Evolutionary conservation across 2,113 vertebrate species (phyloP), one percentile per base, ranked within the genome.

Genomic region (Merops nubicus): DNA sequence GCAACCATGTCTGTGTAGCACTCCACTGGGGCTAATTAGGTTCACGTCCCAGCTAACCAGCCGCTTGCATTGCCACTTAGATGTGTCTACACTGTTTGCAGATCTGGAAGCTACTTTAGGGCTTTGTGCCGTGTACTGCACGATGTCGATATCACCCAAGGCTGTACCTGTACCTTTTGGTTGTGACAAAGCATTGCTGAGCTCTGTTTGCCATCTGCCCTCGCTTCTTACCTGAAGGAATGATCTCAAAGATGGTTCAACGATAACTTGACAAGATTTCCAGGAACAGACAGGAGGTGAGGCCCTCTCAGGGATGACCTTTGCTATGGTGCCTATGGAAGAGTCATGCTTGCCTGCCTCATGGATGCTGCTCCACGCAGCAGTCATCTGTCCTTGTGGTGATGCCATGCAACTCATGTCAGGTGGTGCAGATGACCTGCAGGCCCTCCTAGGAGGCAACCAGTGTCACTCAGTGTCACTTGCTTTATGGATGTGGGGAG

Each of bases 321-420:
- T 67, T 21, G 7, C 23, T 82, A 8, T 0, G 0, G 11, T 48
- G 42, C 48, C 53, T 77, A 53, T 0, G 0, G 15, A 34, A 76
- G 14, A 68, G 43, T 62, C 21, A 15, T 0, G 8, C 34, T 50
- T 5, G 6, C 21, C 36, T 36, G 26, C 20, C 51, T 10, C 4
- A 3, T 6, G 26, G 62, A 40, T 33, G 40, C 75, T 64, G 42
- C 76, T 83, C 47, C 50, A 12, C 1, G 9, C 36, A 63, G 69
- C 28, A 56, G 50, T 54, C 26, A 15, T 19, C 68, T 23, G 11
- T 62, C 59, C 50, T 36, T 8, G 13, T 36, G 47, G 14, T 7
- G 33, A 25, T 1, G 4, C 21, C 42, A 9, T 5, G 9, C 21
- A 74, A 31, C 68, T 43, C 40, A 17, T 15, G 25, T 33, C 13